These are phyloP conservation scores for Hipparchia sbordonii DNA, from an alignment of 2,888 invertebrate genomes.

Conservation along the genomic window DNA sequence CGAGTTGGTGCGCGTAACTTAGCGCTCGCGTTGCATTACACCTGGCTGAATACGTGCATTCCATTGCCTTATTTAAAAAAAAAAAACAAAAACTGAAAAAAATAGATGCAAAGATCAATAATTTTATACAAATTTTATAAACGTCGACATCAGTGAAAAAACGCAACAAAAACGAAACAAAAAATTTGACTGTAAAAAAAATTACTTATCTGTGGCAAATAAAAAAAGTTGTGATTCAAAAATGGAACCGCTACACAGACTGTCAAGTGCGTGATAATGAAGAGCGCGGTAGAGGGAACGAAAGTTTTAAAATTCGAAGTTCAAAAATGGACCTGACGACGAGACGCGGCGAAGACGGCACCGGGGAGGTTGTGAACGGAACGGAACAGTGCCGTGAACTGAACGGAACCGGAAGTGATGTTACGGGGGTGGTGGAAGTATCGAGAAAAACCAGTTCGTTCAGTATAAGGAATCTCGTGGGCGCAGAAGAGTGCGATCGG, in stretches of 20 bases:
- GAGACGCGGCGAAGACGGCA: conserved; percentile 67
- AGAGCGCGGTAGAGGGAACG: conserved; percentile 36
- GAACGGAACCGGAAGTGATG: conserved; percentile 66
- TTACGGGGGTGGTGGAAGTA: conserved; percentile 60
- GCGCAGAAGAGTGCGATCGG: conserved; percentile 64
- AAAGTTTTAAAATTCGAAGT: conserved; percentile 42
- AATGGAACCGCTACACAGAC: conserved; percentile 38
- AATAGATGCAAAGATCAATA: neutral
- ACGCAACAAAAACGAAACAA: neutral
- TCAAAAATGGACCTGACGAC: conserved; percentile 79
- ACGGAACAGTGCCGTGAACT: conserved; percentile 62
- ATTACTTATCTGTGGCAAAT: conserved; percentile 21
- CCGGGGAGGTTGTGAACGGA: conserved; percentile 54
- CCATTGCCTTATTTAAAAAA: conserved; percentile 28
- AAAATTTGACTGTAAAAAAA: conserved; percentile 16
- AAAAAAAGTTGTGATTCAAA: conserved; percentile 33
- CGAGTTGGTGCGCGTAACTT: conserved; percentile 68
- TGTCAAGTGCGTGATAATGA: conserved; percentile 44
- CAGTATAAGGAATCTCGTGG: conserved; percentile 73
- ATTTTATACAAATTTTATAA: neutral
- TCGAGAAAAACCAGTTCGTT: conserved; percentile 70
- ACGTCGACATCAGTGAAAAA: conserved; percentile 19
- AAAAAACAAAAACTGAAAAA: conserved; percentile 6
- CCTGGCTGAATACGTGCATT: conserved; percentile 44
- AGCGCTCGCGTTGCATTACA: conserved; percentile 38